Evolutionary conservation across 1,140 invertebrate genomes (phyloP).

Genomic region (Tribolium madens): DNA sequence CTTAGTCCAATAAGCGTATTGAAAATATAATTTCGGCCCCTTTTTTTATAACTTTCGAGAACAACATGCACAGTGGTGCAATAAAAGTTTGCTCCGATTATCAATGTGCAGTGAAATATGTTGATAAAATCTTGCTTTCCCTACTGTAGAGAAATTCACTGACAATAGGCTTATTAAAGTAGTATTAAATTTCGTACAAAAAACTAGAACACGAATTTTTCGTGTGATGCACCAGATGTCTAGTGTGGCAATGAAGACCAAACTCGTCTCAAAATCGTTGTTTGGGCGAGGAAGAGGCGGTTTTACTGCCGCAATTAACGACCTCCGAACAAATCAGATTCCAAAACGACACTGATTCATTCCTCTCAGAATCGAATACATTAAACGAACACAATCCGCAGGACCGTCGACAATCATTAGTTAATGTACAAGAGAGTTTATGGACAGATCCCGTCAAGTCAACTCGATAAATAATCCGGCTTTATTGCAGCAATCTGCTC

Average conservation of each 20-base stretch:
- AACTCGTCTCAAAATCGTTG: not conserved
- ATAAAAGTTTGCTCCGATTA: slow-evolving; percentile 22
- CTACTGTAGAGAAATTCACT: slow-evolving; percentile 3
- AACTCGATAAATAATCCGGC: slow-evolving; percentile 41
- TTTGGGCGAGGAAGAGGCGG: not conserved
- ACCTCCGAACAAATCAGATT: slow-evolving; percentile 40
- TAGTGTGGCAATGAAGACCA: not conserved
- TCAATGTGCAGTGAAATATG: slow-evolving; percentile 9
- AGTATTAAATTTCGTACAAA: not conserved
- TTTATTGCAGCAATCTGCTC: slow-evolving; percentile 41
- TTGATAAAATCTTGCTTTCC: slow-evolving; percentile 31
- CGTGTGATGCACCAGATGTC: not conserved
- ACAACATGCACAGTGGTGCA: no score
- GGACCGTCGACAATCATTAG: slow-evolving; percentile 39
- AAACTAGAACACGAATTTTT: slow-evolving; percentile 1
- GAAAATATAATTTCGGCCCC: slow-evolving; percentile 8
- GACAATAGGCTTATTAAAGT: slow-evolving; percentile 27
- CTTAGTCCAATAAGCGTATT: slow-evolving; percentile 8
- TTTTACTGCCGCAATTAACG: slow-evolving; percentile 9
- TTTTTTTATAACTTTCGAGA: not conserved
- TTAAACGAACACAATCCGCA: slow-evolving; percentile 41
- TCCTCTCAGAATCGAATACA: not conserved
- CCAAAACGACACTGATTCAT: slow-evolving; percentile 43
- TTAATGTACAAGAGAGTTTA: slow-evolving; percentile 37
- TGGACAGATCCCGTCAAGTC: slow-evolving; percentile 26